Evolutionary conservation across 2,797 vertebrate species (phyloP).

Genomic region (Bovichtus diacanthus): DNA sequence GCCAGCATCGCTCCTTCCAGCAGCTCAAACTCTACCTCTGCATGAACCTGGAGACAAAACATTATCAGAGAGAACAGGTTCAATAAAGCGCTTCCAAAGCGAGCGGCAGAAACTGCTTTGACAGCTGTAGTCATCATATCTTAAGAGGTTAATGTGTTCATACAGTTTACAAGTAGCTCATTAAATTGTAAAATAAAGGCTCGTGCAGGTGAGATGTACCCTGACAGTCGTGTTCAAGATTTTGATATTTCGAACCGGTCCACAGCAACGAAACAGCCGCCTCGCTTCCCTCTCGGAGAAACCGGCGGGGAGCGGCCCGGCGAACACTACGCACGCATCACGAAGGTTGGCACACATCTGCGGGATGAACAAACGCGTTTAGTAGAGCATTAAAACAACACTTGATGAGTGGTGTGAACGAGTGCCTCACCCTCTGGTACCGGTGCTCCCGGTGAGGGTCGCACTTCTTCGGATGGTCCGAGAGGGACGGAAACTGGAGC

Average conservation of each 20-base stretch:
- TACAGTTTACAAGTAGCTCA: not conserved
- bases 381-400: not conserved
- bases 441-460: conserved; percentile 33
- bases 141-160: too few species aligned
- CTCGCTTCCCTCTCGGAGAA: conserved; percentile 81
- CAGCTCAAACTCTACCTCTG: conserved; percentile 86
- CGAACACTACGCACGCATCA: conserved; percentile 90
- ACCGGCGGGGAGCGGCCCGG: conserved; percentile 86
- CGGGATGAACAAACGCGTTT: conserved; percentile 20
- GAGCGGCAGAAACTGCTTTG: too few species aligned
- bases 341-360: conserved; percentile 84
- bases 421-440: conserved; percentile 44
- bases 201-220: conserved; percentile 70
- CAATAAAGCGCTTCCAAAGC: too few species aligned
- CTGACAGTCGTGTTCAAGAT: conserved; percentile 82
- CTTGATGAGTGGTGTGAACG: too few species aligned
- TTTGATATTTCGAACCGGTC: conserved; percentile 82
- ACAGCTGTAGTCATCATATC: not conserved
- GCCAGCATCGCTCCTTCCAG: conserved; percentile 90
- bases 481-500: conserved; percentile 82
- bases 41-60: conserved; percentile 82
- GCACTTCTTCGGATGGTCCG: conserved; percentile 48
- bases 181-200: not conserved
- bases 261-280: conserved; percentile 86
- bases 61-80: too few species aligned